Percentiles rank a stretch among this genome's conserved stretches.
Evolutionary conservation across 2,888 invertebrate genomes (phyloP).

Genomic region (Salticus scenicus): DNA sequence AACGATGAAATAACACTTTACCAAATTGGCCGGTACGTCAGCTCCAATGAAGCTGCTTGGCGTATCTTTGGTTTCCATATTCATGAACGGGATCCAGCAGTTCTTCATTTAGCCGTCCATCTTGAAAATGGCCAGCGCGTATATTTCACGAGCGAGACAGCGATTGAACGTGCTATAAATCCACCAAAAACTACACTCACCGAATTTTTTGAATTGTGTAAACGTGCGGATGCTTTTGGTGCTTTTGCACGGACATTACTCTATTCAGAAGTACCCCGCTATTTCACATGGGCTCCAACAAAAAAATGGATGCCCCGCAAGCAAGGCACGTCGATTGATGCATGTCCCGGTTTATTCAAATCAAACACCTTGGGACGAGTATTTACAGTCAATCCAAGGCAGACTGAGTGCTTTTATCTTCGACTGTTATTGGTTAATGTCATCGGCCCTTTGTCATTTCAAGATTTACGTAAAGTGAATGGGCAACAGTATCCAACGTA

Average conservation of each 20-base stretch:
- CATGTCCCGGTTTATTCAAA: conserved; percentile 9
- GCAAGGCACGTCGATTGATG: conserved; percentile 32
- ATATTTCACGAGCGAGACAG: conserved; percentile 4
- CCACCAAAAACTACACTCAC: conserved; percentile 14
- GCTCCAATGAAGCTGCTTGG: conserved; percentile 72
- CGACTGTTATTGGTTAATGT: conserved; percentile 4
- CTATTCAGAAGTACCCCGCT: neutral
- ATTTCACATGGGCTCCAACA: neutral
- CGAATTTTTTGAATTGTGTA: neutral
- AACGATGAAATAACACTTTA: no score
- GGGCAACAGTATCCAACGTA: no score
- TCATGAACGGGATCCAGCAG: conserved; percentile 72
- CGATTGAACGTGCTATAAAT: neutral
- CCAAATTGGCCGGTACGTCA: conserved; percentile 66
- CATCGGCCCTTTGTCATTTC: no score
- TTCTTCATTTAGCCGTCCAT: conserved; percentile 51
- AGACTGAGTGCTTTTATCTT: neutral
- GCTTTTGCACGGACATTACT: conserved; percentile 35
- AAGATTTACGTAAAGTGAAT: no score
- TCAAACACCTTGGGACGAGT: conserved; percentile 15
- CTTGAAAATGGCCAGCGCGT: conserved; percentile 1
- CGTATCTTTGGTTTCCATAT: conserved; percentile 71
- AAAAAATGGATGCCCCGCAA: conserved; percentile 61
- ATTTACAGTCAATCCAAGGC: neutral
- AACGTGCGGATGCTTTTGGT: conserved; percentile 41